These are phyloP conservation scores for Ictalurus furcatus DNA, from an alignment of 2,113 vertebrate genomes.

Conservation along the genomic window DNA sequence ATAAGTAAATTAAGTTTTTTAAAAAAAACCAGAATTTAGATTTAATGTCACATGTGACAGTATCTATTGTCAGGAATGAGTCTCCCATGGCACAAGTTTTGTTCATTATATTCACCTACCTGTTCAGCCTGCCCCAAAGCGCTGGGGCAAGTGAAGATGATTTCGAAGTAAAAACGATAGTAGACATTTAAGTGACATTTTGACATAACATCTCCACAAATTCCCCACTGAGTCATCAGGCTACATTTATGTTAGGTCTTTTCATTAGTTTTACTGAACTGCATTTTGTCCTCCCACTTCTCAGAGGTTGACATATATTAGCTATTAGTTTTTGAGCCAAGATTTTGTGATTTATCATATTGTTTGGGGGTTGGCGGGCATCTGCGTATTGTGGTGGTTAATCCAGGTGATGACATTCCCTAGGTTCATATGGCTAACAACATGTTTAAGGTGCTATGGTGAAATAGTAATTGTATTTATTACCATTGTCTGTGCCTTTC, in stretches of 20 bases:
- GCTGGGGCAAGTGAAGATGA: neutral
- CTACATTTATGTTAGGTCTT: neutral
- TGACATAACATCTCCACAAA: neutral
- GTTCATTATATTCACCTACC: neutral
- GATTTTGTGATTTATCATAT: neutral
- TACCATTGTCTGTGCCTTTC: no score
- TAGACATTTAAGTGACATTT: neutral
- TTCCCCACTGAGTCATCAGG: neutral
- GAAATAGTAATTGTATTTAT: neutral
- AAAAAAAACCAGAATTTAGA: conserved; percentile 4
- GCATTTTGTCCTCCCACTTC: neutral
- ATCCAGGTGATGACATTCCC: neutral
- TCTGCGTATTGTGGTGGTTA: neutral
- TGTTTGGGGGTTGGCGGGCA: no score
- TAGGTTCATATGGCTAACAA: neutral
- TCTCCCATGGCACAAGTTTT: neutral
- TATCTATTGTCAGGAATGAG: neutral
- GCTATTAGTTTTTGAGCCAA: neutral
- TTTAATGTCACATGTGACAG: neutral
- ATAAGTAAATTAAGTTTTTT: neutral
- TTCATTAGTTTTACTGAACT: neutral
- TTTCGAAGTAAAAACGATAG: neutral
- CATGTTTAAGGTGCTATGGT: neutral
- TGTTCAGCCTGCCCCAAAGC: neutral
- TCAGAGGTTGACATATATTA: neutral